These are phyloP conservation scores for Lepetodrilus schrolli DNA, from an alignment of 2,888 invertebrate genomes.

Conservation along the genomic window DNA sequence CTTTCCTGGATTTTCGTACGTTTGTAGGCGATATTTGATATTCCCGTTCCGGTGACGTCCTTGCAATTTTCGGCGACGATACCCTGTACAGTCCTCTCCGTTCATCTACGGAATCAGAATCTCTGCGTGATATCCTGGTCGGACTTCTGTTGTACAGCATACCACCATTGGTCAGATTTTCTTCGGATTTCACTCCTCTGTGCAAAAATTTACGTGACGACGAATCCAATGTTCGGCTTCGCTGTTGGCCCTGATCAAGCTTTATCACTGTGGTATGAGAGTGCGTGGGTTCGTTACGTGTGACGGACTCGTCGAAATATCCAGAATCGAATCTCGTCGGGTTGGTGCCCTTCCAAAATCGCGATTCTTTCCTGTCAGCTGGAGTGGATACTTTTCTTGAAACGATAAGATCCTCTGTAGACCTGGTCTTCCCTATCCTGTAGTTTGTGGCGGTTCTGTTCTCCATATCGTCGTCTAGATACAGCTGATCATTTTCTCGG, in stretches of 20 bases:
- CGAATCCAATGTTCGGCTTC: background rate
- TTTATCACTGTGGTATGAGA: slow-evolving; percentile 27
- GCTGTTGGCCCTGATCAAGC: background rate
- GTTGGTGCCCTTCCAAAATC: background rate
- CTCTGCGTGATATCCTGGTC: background rate
- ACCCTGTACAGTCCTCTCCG: slow-evolving; percentile 4
- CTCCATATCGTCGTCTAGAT: background rate
- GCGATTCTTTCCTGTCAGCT: background rate
- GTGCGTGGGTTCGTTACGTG: background rate
- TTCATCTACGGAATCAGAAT: slow-evolving; percentile 17
- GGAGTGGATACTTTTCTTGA: background rate
- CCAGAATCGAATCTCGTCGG: slow-evolving; percentile 31
- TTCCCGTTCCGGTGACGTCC: background rate
- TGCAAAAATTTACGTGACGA: slow-evolving; percentile 11
- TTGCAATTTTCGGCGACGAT: background rate
- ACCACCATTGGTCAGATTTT: background rate
- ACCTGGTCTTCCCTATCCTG: background rate
- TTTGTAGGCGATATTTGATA: background rate
- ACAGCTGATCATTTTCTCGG: background rate
- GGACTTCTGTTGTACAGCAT: background rate
- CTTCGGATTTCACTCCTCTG: slow-evolving; percentile 27
- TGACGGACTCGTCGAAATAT: slow-evolving; percentile 26
- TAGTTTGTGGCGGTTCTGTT: background rate
- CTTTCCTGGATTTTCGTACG: background rate
- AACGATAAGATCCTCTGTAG: slow-evolving; percentile 1